Percentiles rank a stretch among this genome's conserved stretches.
These are phyloP conservation scores for Myiopsitta monachus DNA, from an alignment of 2,113 vertebrate genomes.

Conservation along the genomic window DNA sequence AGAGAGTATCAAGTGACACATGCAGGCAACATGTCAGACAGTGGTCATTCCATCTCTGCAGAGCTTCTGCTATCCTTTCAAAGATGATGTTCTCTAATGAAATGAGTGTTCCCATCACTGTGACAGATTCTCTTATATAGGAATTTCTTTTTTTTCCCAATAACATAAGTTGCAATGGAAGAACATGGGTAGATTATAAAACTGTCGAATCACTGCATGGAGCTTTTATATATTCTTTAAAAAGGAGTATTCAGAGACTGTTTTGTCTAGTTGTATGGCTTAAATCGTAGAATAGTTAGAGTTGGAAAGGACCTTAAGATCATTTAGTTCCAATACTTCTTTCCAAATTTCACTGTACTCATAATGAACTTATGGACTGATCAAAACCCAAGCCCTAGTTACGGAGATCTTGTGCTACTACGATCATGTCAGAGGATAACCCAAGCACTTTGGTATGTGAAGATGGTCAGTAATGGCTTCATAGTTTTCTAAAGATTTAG, in stretches of 20 bases:
- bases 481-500: background rate
- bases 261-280: background rate
- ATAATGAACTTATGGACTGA: background rate
- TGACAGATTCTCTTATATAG: accelerated
- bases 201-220: background rate
- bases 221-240: background rate
- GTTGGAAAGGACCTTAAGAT: background rate
- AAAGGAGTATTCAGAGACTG: background rate
- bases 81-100: background rate
- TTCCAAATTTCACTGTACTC: background rate
- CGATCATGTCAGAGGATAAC: conserved; percentile 24
- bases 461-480: conserved; percentile 11
- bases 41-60: background rate
- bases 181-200: background rate
- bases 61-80: background rate
- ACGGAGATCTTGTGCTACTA: background rate
- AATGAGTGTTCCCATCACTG: background rate
- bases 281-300: background rate
- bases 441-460: background rate
- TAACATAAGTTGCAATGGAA: background rate
- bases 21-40: background rate
- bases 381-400: conserved; percentile 40
- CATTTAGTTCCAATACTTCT: background rate
- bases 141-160: background rate
- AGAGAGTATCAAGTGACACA: background rate